Conservation (phyloP, 1,140 invertebrate genomes). For the Lithobius niger region DNA sequence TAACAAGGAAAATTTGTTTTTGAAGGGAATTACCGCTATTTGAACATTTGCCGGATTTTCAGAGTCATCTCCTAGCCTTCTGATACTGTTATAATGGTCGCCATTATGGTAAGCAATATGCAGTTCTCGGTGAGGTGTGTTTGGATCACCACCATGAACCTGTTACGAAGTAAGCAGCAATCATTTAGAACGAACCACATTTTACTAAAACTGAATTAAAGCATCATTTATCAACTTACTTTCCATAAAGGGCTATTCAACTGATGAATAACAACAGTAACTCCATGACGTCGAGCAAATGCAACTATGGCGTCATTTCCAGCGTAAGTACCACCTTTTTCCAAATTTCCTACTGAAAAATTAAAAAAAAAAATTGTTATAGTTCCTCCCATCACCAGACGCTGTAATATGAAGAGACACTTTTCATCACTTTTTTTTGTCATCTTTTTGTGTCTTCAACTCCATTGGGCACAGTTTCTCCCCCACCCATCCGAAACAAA, state of each 20-base stretch:
- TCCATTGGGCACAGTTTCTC: too few relatives aligned
- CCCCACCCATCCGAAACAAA: too few relatives aligned
- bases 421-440: too few relatives aligned
- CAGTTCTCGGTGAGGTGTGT: slow-evolving; percentile 23
- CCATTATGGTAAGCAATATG: slow-evolving; percentile 43
- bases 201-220: not conserved
- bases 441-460: too few relatives aligned
- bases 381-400: too few relatives aligned
- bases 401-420: too few relatives aligned
- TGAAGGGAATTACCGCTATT: too few relatives aligned
- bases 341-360: slow-evolving; percentile 32
- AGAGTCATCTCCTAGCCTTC: slow-evolving; percentile 30
- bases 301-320: slow-evolving; percentile 43
- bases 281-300: slow-evolving; percentile 36
- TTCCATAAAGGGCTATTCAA: slow-evolving; percentile 35
- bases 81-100: slow-evolving; percentile 38
- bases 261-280: slow-evolving; percentile 41
- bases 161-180: not conserved
- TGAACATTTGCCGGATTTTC: slow-evolving; percentile 33
- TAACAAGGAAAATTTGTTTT: too few relatives aligned
- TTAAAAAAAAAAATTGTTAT: slow-evolving; percentile 15
- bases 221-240: slow-evolving; percentile 21
- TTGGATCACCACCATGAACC: slow-evolving; percentile 4
- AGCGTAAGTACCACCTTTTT: slow-evolving; percentile 37
- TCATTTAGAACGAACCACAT: not conserved